Conservation (phyloP, 1,140 invertebrate genomes). For the Euwallacea similis region DNA sequence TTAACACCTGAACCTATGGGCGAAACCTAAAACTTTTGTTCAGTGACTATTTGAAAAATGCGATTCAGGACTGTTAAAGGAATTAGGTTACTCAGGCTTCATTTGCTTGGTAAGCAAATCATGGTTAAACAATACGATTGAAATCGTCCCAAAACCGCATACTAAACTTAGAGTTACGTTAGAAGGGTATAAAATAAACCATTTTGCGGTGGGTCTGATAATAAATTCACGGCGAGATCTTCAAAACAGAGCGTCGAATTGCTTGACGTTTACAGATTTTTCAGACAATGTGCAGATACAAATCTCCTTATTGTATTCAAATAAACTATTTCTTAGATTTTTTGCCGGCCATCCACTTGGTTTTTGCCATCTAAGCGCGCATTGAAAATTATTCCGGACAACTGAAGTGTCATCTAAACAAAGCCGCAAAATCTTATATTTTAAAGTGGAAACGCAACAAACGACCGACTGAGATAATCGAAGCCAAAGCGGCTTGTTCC, state of each 20-base stretch:
- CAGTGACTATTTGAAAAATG: constrained; percentile 21
- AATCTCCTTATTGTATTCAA: constrained; percentile 36
- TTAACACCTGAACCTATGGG: constrained; percentile 4
- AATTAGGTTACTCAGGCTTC: background rate
- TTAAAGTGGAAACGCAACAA: background rate
- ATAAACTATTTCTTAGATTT: constrained; percentile 36
- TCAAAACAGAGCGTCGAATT: constrained; percentile 22
- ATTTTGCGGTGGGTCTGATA: constrained; percentile 22
- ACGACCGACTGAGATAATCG: background rate
- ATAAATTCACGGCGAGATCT: constrained; percentile 20
- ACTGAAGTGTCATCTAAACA: constrained; percentile 5
- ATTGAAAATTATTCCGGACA: constrained; percentile 30
- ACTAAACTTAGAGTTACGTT: constrained; percentile 19
- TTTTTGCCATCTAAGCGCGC: constrained; percentile 17
- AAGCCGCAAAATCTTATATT: background rate
- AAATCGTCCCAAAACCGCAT: constrained; percentile 5
- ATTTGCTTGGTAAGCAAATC: background rate
- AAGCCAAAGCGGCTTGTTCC: background rate
- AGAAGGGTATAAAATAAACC: constrained; percentile 17
- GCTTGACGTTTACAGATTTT: constrained; percentile 33
- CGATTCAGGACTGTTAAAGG: constrained; percentile 6
- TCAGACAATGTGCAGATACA: constrained; percentile 36
- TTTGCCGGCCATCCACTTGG: constrained; percentile 16
- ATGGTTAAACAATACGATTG: constrained; percentile 6
- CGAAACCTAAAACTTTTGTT: constrained; percentile 23